These are phyloP conservation scores for Rhamnusium bicolor DNA, from an alignment of 2,888 invertebrate genomes.

Conservation along the genomic window DNA sequence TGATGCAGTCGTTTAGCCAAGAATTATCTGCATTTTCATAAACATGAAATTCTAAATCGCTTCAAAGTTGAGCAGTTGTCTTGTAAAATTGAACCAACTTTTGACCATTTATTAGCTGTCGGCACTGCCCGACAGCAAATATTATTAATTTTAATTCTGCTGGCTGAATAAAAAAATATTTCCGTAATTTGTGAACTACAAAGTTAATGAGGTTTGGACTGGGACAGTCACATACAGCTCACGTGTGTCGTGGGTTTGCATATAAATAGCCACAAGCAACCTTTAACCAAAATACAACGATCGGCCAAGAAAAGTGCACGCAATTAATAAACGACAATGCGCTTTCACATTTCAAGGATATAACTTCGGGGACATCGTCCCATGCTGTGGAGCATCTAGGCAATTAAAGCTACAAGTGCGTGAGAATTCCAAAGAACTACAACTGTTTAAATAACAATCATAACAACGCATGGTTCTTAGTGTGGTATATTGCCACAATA, in stretches of 20 bases:
- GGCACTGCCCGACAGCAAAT: no score
- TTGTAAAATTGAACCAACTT: no score
- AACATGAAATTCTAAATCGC: no score
- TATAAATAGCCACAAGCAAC: neutral
- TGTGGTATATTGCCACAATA: conserved; percentile 5
- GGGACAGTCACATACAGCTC: neutral
- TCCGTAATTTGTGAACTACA: neutral
- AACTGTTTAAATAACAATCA: neutral
- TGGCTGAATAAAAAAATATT: neutral
- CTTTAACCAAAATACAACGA: neutral
- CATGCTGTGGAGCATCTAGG: neutral
- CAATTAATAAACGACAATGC: neutral
- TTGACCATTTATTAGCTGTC: no score
- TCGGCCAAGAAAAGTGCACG: conserved; percentile 22
- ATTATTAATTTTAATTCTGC: no score
- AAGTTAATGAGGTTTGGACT: neutral
- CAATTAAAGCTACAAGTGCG: neutral
- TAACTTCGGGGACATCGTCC: conserved; percentile 1
- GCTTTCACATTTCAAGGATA: conserved; percentile 30
- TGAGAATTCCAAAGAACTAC: conserved; percentile 4
- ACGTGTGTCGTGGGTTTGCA: neutral
- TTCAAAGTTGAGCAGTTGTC: no score
- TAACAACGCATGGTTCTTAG: neutral
- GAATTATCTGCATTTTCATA: no score
- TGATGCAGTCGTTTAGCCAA: no score